Evolutionary conservation across 1,140 invertebrate species (phyloP).

Genomic region (Scylla paramamosain): DNA sequence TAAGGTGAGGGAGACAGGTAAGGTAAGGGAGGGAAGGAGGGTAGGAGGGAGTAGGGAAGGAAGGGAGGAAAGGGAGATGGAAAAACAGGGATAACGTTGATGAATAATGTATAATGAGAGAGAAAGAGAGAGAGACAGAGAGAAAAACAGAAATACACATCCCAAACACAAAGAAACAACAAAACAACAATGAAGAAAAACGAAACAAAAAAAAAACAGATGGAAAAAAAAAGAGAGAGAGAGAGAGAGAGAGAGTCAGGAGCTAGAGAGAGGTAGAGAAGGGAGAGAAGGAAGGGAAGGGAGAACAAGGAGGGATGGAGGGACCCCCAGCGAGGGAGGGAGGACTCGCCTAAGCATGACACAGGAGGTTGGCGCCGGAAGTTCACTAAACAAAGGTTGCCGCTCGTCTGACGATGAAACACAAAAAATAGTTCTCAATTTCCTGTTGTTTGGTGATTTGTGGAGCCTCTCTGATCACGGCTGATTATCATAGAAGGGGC

Average conservation of each 20-base stretch:
- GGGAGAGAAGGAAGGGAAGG: not conserved
- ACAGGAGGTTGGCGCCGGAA: constrained; percentile 9
- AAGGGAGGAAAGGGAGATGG: not conserved
- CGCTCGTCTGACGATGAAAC: constrained; percentile 34
- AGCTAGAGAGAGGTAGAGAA: not conserved
- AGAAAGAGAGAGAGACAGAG: not conserved
- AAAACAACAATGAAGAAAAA: not conserved
- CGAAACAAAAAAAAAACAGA: not conserved
- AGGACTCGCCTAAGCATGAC: constrained; percentile 36
- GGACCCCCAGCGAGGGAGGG: constrained; percentile 45
- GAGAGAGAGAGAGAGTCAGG: too few relatives aligned
- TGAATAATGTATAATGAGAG: not conserved
- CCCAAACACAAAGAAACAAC: not conserved
- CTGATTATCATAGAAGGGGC: constrained; percentile 52
- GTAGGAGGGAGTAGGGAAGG: not conserved
- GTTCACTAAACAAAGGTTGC: constrained; percentile 61
- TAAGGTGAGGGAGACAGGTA: too few relatives aligned
- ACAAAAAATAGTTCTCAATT: constrained; percentile 71
- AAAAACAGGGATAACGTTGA: not conserved
- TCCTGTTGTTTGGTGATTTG: constrained; percentile 70
- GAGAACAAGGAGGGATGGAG: not conserved
- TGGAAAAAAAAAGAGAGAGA: not conserved
- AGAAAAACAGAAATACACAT: not conserved
- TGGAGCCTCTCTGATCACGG: constrained; percentile 51
- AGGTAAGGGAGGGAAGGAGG: not conserved